Evolutionary conservation across 2,113 vertebrate species (phyloP).

Genomic region (Cyanocitta stelleri): DNA sequence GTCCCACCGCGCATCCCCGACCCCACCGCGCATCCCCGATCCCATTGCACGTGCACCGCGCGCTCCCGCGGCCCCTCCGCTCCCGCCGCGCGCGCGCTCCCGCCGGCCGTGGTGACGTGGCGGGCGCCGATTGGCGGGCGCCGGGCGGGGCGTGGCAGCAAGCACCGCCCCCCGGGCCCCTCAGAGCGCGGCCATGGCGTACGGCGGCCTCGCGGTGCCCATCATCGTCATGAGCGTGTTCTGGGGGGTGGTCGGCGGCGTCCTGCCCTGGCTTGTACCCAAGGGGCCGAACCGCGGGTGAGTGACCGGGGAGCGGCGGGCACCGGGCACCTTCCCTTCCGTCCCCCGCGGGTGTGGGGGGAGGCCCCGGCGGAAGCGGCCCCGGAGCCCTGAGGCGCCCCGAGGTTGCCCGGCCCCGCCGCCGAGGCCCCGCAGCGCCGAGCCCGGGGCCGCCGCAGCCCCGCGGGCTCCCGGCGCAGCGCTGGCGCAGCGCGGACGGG

Average conservation of each 20-base stretch:
- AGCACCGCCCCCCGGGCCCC: not conserved
- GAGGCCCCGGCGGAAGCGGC: not conserved
- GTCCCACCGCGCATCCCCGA: not conserved
- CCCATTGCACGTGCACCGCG: not conserved
- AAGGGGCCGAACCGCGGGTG: constrained; percentile 94
- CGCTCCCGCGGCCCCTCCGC: not conserved
- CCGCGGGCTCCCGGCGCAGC: not conserved
- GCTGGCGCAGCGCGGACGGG: not conserved
- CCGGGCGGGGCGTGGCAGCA: not conserved
- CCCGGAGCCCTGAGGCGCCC: not conserved
- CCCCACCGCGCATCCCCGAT: too few species aligned
- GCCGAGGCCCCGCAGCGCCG: not conserved
- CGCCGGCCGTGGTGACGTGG: fast-evolving
- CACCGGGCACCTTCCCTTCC: not conserved
- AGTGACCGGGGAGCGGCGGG: constrained; percentile 51
- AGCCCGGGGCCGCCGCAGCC: not conserved
- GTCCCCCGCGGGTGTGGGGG: not conserved
- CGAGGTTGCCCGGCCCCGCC: not conserved
- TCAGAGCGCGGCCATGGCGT: constrained; percentile 69
- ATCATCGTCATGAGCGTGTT: constrained; percentile 89
- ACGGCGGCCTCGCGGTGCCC: constrained; percentile 76
- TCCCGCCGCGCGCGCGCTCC: not conserved
- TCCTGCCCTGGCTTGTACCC: constrained; percentile 88
- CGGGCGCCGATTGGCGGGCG: not conserved
- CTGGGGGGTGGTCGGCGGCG: constrained; percentile 85